phyloP scores from a whole-genome alignment of 2,113 vertebrate genomes.

The Anseranas semipalmata region DNA sequence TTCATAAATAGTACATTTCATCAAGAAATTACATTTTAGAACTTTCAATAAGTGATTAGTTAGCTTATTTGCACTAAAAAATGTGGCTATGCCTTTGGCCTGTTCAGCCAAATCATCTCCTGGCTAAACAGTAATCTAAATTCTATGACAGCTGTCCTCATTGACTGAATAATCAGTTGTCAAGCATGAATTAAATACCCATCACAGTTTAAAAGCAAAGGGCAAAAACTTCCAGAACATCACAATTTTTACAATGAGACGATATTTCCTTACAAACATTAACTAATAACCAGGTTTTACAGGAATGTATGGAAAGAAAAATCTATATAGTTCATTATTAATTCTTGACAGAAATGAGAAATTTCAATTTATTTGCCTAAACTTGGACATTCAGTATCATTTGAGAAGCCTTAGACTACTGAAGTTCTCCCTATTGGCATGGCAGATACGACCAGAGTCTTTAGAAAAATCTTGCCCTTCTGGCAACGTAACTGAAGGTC shows the following conservation, averaged over 20 bases:
- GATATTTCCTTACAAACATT: not conserved
- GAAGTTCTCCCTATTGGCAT: not conserved
- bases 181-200: not conserved
- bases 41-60: not conserved
- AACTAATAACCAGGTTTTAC: not conserved
- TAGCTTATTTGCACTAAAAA: not conserved
- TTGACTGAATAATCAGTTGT: not conserved
- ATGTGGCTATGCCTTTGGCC: not conserved
- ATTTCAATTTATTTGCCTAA: not conserved
- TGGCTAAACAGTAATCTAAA: not conserved
- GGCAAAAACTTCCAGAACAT: not conserved
- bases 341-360: not conserved
- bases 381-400: not conserved
- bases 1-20: not conserved
- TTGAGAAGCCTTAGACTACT: not conserved
- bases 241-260: not conserved
- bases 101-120: not conserved
- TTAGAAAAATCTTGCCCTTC: not conserved
- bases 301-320: not conserved
- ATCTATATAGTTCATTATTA: not conserved
- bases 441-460: not conserved
- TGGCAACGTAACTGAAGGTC: not conserved
- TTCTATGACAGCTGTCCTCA: not conserved
- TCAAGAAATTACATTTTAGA: not conserved
- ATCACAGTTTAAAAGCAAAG: not conserved